Conservation (phyloP, 2,888 invertebrate species). For the Horisme vitalbata region DNA sequence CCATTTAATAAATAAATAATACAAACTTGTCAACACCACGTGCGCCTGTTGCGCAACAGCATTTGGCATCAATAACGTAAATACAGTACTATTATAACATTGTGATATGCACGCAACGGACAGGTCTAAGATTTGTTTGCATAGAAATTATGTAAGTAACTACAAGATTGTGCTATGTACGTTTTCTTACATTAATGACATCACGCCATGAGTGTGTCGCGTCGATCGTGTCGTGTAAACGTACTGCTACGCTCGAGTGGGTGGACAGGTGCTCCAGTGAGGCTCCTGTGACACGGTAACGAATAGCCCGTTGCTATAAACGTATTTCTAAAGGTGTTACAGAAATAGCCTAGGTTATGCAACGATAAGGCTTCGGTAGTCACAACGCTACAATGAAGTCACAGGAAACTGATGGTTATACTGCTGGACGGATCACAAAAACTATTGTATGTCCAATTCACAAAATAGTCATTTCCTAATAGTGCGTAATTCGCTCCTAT, state of each 20-base stretch:
- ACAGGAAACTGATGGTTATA: slow-evolving; percentile 45
- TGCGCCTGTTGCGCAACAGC: slow-evolving; percentile 13
- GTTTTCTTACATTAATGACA: no score
- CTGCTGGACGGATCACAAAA: slow-evolving; percentile 12
- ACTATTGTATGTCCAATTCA: slow-evolving; percentile 22
- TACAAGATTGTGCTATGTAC: no score
- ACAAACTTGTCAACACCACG: slow-evolving; percentile 8
- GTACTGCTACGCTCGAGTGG: slow-evolving; percentile 7
- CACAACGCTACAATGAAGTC: slow-evolving; percentile 38
- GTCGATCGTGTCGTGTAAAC: no score
- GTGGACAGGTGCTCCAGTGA: no score
- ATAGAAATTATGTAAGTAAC: no score
- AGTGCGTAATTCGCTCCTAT: slow-evolving; percentile 16
- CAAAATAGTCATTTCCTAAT: slow-evolving; percentile 2
- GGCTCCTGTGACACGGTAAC: neutral
- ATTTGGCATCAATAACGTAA: slow-evolving; percentile 22
- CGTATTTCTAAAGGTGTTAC: slow-evolving; percentile 26
- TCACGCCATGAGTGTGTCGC: no score
- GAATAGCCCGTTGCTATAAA: slow-evolving; percentile 2
- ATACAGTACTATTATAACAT: slow-evolving; percentile 13
- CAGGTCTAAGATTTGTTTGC: slow-evolving; percentile 2
- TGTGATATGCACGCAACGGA: slow-evolving; percentile 18
- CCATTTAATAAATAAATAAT: no score
- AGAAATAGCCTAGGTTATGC: slow-evolving; percentile 33
- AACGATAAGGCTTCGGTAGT: slow-evolving; percentile 49